Conservation (phyloP, 2,888 invertebrate species). For the Dendrolimus houi region DNA sequence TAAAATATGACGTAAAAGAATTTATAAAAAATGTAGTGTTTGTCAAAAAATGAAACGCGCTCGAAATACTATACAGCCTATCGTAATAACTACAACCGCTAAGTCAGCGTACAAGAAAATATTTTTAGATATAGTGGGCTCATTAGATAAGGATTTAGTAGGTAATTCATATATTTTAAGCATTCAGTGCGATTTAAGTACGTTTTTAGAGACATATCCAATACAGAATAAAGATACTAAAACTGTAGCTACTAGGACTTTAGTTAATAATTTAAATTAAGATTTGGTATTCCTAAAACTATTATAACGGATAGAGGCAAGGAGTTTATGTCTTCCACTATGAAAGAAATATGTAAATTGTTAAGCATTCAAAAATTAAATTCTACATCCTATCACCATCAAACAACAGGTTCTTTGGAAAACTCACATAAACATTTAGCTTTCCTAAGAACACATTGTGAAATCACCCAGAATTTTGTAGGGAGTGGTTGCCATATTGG, state of each 20-base stretch:
- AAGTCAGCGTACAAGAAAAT: slow-evolving; percentile 12
- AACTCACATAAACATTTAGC: slow-evolving; percentile 8
- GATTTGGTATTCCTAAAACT: slow-evolving; percentile 2
- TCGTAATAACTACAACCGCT: slow-evolving; percentile 14
- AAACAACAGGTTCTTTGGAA: slow-evolving; percentile 8
- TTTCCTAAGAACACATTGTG: slow-evolving; percentile 8
- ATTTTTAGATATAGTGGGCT: slow-evolving; percentile 16
- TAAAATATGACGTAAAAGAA: slow-evolving; percentile 9
- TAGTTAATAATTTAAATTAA: slow-evolving; percentile 11
- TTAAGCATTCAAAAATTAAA: slow-evolving; percentile 7
- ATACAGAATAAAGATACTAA: background rate
- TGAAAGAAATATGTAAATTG: slow-evolving; percentile 10
- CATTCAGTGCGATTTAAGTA: slow-evolving; percentile 10
- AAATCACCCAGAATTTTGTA: slow-evolving; percentile 7
- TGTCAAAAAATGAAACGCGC: slow-evolving; percentile 13
- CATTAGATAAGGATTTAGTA: slow-evolving; percentile 11
- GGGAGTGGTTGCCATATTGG: slow-evolving; percentile 13
- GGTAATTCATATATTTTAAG: slow-evolving; percentile 11
- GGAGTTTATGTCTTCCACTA: slow-evolving; percentile 8
- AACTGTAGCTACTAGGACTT: slow-evolving; percentile 4
- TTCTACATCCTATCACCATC: slow-evolving; percentile 11
- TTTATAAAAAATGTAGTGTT: slow-evolving; percentile 10
- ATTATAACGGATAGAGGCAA: slow-evolving; percentile 9
- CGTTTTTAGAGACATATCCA: background rate
- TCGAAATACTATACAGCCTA: slow-evolving; percentile 6